These are phyloP conservation scores for Brachionus koreanus DNA, from an alignment of 1,140 invertebrate genomes.

Conservation along the genomic window DNA sequence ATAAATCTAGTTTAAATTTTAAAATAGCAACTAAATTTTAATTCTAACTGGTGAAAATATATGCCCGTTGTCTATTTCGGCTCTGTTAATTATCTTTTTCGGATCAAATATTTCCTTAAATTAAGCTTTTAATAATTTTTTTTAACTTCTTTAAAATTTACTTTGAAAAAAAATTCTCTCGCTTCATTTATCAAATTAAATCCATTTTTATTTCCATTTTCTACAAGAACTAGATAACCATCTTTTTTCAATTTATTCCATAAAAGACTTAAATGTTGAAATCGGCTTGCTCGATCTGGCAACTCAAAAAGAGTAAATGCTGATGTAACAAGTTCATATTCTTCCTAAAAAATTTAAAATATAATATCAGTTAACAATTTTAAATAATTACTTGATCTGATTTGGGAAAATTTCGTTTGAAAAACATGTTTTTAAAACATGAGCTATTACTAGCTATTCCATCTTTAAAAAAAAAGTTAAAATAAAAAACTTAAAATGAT, in stretches of 20 bases:
- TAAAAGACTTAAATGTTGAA: background rate
- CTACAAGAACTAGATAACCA: slow-evolving; percentile 34
- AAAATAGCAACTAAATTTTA: background rate
- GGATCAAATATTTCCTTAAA: background rate
- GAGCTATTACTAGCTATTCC: background rate
- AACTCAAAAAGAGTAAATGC: slow-evolving; percentile 26
- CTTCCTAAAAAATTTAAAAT: background rate
- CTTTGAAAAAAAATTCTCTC: slow-evolving; percentile 8
- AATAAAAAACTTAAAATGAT: background rate
- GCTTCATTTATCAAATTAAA: slow-evolving; percentile 37
- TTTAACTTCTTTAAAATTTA: background rate
- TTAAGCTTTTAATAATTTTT: background rate
- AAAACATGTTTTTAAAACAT: slow-evolving; percentile 3
- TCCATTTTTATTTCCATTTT: slow-evolving; percentile 27
- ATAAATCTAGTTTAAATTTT: background rate
- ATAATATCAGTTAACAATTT: too few species aligned
- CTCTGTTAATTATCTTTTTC: background rate
- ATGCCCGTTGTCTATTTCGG: background rate
- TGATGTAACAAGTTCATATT: slow-evolving; percentile 17
- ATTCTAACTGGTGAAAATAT: background rate
- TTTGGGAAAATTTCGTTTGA: slow-evolving; percentile 40
- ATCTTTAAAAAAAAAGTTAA: background rate
- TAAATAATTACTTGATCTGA: background rate
- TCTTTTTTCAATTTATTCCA: slow-evolving; percentile 36
- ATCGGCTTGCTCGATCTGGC: background rate